These are phyloP conservation scores for Bhutanitis thaidina DNA, from an alignment of 2,888 invertebrate species.

Conservation along the genomic window DNA sequence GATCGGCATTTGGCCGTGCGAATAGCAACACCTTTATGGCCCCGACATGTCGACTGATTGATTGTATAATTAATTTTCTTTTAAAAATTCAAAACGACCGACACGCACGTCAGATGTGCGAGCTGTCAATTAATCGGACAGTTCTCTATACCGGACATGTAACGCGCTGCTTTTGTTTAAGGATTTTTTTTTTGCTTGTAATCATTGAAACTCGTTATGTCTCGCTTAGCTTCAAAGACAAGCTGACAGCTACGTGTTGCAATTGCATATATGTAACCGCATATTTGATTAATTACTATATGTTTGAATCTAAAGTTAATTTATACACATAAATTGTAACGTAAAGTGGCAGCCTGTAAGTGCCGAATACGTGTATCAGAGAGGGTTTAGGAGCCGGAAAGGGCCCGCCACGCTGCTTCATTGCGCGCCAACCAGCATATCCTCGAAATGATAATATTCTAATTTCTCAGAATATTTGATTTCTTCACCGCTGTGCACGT, in stretches of 20 bases:
- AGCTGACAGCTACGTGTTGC: constrained; percentile 56
- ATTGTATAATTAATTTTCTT: constrained; percentile 78
- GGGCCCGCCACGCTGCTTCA: too few species aligned
- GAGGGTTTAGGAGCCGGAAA: too few species aligned
- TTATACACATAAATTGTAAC: too few species aligned
- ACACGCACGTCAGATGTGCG: constrained; percentile 56
- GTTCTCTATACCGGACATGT: constrained; percentile 68
- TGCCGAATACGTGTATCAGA: too few species aligned
- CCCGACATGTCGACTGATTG: constrained; percentile 71
- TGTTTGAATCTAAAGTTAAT: constrained; percentile 1
- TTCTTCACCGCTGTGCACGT: too few species aligned
- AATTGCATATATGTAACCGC: constrained; percentile 42
- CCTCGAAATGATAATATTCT: too few species aligned
- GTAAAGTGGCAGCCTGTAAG: too few species aligned
- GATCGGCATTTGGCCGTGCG: constrained; percentile 74
- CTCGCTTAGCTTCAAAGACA: constrained; percentile 39
- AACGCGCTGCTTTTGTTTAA: constrained; percentile 50
- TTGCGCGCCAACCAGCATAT: too few species aligned
- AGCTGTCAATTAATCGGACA: constrained; percentile 76
- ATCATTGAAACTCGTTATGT: constrained; percentile 57
- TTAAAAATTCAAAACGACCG: constrained; percentile 61
- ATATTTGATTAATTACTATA: constrained; percentile 14
- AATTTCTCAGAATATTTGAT: too few species aligned
- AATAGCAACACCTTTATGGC: constrained; percentile 74
- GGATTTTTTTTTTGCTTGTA: constrained; percentile 43